Evolutionary conservation across 2,888 invertebrate species (phyloP).

Genomic region (Parnassius orleans): DNA sequence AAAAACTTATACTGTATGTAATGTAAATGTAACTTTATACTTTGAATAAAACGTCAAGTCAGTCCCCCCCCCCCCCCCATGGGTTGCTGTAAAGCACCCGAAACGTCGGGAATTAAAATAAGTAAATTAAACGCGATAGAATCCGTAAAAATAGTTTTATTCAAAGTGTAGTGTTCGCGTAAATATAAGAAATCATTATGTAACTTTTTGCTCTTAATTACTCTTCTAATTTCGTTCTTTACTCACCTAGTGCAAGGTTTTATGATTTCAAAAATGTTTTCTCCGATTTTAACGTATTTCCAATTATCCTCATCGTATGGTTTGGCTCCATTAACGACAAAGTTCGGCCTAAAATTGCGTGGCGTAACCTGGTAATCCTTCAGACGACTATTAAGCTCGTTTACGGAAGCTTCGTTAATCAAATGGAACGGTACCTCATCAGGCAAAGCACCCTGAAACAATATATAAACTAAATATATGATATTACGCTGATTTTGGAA

Average conservation of each 20-base stretch:
- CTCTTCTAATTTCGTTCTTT: not conserved
- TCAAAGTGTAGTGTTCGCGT: too few species aligned
- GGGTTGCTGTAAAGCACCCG: too few species aligned
- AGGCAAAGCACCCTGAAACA: conserved; percentile 81
- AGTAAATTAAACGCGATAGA: too few species aligned
- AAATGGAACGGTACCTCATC: conserved; percentile 86
- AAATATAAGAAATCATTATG: too few species aligned
- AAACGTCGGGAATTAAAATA: too few species aligned
- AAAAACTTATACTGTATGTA: too few species aligned
- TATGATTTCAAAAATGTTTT: conserved; percentile 82
- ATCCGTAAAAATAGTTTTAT: too few species aligned
- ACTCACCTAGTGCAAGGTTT: conserved; percentile 83
- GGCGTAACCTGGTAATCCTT: conserved; percentile 63
- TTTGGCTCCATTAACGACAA: conserved; percentile 81
- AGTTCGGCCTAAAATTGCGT: conserved; percentile 86
- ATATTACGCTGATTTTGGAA: too few species aligned
- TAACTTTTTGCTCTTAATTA: too few species aligned
- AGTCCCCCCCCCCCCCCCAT: too few species aligned
- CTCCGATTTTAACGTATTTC: conserved; percentile 86
- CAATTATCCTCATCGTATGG: conserved; percentile 86
- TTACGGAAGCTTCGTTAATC: conserved; percentile 84
- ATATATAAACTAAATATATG: not conserved
- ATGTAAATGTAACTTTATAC: too few species aligned
- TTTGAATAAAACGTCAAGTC: too few species aligned
- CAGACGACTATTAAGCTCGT: conserved; percentile 83